phyloP scores from a whole-genome alignment of 2,797 vertebrate genomes.

The Gymnoscopelus microlampas region DNA sequence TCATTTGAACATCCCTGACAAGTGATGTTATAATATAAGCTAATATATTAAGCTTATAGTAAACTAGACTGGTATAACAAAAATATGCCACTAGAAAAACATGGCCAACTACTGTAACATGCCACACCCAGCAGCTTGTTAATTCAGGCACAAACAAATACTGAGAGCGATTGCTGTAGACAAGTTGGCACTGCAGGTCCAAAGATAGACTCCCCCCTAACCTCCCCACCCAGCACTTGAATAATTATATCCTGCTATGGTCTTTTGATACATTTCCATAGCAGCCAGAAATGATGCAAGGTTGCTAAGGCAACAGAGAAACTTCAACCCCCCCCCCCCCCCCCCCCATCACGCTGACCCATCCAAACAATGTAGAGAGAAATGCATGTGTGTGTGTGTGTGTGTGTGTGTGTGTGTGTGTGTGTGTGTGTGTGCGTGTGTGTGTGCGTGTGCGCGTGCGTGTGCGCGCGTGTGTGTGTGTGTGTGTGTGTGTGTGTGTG shows the following conservation, averaged over 20 bases:
- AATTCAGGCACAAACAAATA: too few relatives aligned
- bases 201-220: slow-evolving; percentile 7
- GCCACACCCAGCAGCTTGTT: too few relatives aligned
- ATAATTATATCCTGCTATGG: slow-evolving; percentile 38
- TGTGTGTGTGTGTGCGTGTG: slow-evolving; percentile 21
- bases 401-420: background rate
- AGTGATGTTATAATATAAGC: too few relatives aligned
- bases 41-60: too few relatives aligned
- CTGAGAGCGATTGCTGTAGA: background rate
- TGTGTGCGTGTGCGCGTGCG: slow-evolving; percentile 3
- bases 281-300: slow-evolving; percentile 52
- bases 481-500: background rate
- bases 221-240: slow-evolving; percentile 5
- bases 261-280: slow-evolving; percentile 66
- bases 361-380: slow-evolving; percentile 37
- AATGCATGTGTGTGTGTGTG: slow-evolving; percentile 20
- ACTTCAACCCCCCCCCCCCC: slow-evolving; percentile 38
- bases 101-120: too few relatives aligned
- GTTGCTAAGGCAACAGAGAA: slow-evolving; percentile 68
- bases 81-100: too few relatives aligned
- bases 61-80: too few relatives aligned
- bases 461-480: slow-evolving; percentile 1
- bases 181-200: background rate
- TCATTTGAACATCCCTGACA: too few relatives aligned
- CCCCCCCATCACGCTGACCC: slow-evolving; percentile 43